phyloP scores from a whole-genome alignment of 2,113 vertebrate species.

The Vulpes ferrilata region DNA sequence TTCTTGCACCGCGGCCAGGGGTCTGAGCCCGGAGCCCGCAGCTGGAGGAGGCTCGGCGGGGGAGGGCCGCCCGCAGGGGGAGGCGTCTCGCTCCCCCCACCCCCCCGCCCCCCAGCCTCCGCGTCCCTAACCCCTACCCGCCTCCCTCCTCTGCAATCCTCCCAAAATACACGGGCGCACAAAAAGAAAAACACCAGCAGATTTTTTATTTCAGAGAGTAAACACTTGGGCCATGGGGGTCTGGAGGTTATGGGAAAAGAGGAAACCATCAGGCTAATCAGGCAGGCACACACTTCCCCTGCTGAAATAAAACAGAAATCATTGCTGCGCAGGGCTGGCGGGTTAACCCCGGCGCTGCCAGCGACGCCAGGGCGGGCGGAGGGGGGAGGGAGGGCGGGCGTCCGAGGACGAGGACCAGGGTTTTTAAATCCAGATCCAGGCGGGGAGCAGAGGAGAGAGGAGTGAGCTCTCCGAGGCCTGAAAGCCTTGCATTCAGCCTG shows the following conservation, averaged over 20 bases:
- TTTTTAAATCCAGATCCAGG: not conserved
- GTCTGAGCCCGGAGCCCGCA: slow-evolving; percentile 85
- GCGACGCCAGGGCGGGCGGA: not conserved
- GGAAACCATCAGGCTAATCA: slow-evolving; percentile 99
- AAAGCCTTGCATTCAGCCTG: not conserved
- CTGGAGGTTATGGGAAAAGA: slow-evolving; percentile 99
- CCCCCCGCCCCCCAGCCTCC: slow-evolving; percentile 73
- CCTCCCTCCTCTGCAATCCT: slow-evolving; percentile 84
- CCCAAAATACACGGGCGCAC: slow-evolving; percentile 90
- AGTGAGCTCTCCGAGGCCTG: not conserved
- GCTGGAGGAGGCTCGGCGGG: slow-evolving; percentile 86
- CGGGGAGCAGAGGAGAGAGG: not conserved
- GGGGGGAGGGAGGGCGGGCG: not conserved
- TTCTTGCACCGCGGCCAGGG: slow-evolving; percentile 83
- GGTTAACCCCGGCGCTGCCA: slow-evolving; percentile 89
- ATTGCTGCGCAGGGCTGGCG: slow-evolving; percentile 78
- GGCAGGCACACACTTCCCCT: slow-evolving; percentile 97
- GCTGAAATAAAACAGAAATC: slow-evolving; percentile 93
- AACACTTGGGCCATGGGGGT: slow-evolving; percentile 98
- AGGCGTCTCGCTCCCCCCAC: slow-evolving; percentile 49
- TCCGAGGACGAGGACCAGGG: not conserved
- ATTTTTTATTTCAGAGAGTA: slow-evolving; percentile 99
- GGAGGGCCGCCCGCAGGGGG: slow-evolving; percentile 61
- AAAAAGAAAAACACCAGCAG: slow-evolving; percentile 93
- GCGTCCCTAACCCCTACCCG: slow-evolving; percentile 75